Evolutionary conservation across 2,113 vertebrate species (phyloP), one percentile per base, ranked within the genome.

Genomic region (Butorides virescens): DNA sequence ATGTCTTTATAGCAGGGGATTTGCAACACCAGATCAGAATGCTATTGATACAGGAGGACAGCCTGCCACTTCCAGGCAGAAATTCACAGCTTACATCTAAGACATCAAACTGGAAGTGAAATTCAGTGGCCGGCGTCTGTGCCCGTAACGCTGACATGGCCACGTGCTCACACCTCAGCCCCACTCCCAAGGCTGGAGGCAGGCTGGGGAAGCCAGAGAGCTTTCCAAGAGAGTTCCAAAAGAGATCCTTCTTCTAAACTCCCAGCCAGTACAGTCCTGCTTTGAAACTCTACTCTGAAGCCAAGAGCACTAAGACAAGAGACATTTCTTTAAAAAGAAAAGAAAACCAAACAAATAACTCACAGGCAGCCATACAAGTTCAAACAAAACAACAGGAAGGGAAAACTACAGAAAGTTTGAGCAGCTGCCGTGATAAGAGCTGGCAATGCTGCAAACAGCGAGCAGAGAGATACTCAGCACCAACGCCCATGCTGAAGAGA

Each of bases 21-120:
- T 34, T 55, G 53, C 21, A 37, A 18, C 13, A 15, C 5, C 76
- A 50, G 86, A 70, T 65, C 19, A 0, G 47, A 34, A 10, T 17
- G 29, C 34, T 63, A 26, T 44, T 7, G 32, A 39, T 76, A 11
- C 32, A 8, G 76, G 65, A 72, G 83, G 32, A 46, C 93, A 89
- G 66, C 53, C 84, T 55, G 81, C 20, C 84, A 62, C 86, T 90
- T 46, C 27, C 94, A 85, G 84, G 49, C 61, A 85, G 77, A 46
- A 70, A 87, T 50, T 91, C 87, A 82, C 86, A 87, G 80, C 50
- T 95, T 66, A 10, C 4, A 0, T 46, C 36, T 22, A 59, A 89
- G 53, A 3, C 30, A 42, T n/a, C 80, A 63, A 72, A 91, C 34
- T 21, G 46, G 73, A 26, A 46, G 62, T 4, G 46, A 30, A 85